Evolutionary conservation across 2,888 invertebrate genomes (phyloP).

Genomic region (Sinhomidia bicolor): DNA sequence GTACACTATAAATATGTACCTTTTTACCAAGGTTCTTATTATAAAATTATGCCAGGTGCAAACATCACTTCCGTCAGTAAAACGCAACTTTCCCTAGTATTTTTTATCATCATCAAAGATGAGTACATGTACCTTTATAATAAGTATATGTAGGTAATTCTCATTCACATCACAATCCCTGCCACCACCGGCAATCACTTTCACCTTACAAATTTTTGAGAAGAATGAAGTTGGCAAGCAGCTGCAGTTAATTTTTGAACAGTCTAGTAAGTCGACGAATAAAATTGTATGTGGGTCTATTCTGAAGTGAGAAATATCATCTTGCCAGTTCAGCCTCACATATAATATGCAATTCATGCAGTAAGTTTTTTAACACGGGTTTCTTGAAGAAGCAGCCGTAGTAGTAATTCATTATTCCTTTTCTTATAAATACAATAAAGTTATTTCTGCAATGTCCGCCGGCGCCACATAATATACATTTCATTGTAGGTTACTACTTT

Average conservation of each 20-base stretch:
- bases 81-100: neutral
- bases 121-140: neutral
- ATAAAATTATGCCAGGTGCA: neutral
- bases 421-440: neutral
- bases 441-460: neutral
- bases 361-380: too few species aligned
- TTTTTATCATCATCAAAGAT: neutral
- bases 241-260: neutral
- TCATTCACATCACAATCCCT: neutral
- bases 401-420: neutral
- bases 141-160: neutral
- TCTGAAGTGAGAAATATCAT: too few species aligned
- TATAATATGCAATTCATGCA: too few species aligned
- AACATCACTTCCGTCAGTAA: slow-evolving; percentile 8
- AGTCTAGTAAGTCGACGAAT: neutral
- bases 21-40: neutral
- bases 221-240: neutral
- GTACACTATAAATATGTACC: neutral
- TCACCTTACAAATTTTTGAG: neutral
- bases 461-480: neutral
- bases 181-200: neutral
- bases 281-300: neutral
- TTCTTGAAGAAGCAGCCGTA: neutral
- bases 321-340: too few species aligned
- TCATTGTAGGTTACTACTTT: slow-evolving; percentile 6